Percentiles rank a stretch among this genome's conserved stretches.
Conservation (phyloP, 2,888 invertebrate genomes). For the Pinctada fucata region DNA sequence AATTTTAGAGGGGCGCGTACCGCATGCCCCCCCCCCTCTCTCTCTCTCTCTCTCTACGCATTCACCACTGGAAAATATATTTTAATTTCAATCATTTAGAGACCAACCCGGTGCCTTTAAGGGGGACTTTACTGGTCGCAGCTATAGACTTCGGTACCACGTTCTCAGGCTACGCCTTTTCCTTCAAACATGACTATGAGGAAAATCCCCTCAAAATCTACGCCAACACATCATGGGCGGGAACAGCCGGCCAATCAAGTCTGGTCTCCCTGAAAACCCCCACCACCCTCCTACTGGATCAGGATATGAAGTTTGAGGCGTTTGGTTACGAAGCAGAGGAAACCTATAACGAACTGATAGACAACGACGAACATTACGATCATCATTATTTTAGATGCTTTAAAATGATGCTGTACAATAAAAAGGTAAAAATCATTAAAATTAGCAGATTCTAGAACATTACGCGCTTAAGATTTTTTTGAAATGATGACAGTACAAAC, state of each 20-base stretch:
- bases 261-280: constrained; percentile 31
- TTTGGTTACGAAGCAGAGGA: constrained; percentile 37
- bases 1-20: no score
- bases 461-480: background rate
- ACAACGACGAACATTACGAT: constrained; percentile 3
- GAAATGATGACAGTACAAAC: background rate
- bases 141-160: constrained; percentile 81
- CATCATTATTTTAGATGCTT: constrained; percentile 34
- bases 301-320: constrained; percentile 27
- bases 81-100: no score
- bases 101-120: no score
- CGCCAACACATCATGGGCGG: constrained; percentile 27
- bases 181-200: constrained; percentile 51
- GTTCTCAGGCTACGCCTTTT: constrained; percentile 80
- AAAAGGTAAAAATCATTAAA: constrained; percentile 18
- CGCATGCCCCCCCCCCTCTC: no score
- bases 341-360: constrained; percentile 20
- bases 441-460: no score
- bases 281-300: constrained; percentile 28
- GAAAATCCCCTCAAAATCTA: constrained; percentile 20
- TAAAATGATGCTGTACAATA: constrained; percentile 34
- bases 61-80: no score
- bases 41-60: no score
- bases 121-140: constrained; percentile 76
- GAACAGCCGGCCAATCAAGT: background rate